These are phyloP conservation scores for Xanthorhoe designata DNA, from an alignment of 2,888 invertebrate species.

Conservation along the genomic window DNA sequence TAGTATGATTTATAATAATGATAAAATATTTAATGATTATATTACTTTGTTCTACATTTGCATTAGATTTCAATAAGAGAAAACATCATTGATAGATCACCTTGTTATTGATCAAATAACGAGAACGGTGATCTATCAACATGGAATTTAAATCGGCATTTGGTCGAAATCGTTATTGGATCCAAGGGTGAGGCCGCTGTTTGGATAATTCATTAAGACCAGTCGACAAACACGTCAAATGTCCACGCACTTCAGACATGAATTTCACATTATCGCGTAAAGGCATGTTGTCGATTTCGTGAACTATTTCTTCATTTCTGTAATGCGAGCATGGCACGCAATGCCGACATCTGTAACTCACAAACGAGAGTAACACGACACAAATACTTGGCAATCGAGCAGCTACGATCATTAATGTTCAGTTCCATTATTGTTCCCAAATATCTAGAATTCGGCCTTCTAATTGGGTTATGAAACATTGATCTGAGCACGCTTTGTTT, in stretches of 20 bases:
- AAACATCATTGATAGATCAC: neutral
- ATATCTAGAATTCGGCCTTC: constrained; percentile 1
- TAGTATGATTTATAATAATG: constrained; percentile 32
- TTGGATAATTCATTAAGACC: neutral
- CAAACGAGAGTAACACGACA: constrained; percentile 22
- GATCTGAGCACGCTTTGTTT: neutral
- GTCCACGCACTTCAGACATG: constrained; percentile 21
- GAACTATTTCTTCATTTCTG: constrained; percentile 28
- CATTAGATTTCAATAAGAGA: neutral
- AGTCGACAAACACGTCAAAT: neutral
- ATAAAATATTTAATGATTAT: constrained; percentile 9
- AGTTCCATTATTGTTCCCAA: neutral
- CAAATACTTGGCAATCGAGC: constrained; percentile 25
- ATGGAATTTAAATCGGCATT: neutral
- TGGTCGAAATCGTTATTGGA: neutral
- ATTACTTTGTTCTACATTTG: neutral
- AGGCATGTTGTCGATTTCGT: constrained; percentile 15
- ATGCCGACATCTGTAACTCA: constrained; percentile 22
- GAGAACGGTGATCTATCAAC: neutral
- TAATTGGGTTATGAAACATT: neutral
- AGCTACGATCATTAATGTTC: constrained; percentile 18
- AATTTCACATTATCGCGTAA: constrained; percentile 1
- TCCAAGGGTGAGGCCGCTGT: neutral
- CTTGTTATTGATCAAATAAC: too few species aligned
- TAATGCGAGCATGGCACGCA: constrained; percentile 28